These are phyloP conservation scores for Crossaster papposus DNA, from an alignment of 53 echinoderm and acorn worm genomes.

Conservation along the genomic window DNA sequence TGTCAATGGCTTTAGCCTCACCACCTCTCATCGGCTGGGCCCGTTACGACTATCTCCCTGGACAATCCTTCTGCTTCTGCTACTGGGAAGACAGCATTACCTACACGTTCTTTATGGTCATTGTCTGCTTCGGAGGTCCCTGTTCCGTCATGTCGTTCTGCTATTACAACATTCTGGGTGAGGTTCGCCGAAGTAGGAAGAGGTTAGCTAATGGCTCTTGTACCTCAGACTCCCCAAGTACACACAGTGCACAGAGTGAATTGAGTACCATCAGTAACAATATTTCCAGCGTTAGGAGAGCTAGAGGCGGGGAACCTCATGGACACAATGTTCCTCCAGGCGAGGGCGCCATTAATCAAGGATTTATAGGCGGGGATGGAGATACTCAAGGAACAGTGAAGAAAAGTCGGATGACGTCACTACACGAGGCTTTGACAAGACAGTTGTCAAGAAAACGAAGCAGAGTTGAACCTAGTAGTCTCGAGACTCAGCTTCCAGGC, in stretches of 20 bases:
- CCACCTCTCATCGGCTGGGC: constrained; percentile 90
- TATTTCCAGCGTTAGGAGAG: neutral
- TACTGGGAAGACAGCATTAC: constrained; percentile 71
- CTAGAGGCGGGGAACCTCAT: neutral
- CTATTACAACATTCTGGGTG: constrained; percentile 82
- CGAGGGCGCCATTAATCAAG: neutral
- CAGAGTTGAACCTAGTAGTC: constrained; percentile 18
- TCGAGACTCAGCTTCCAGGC: neutral
- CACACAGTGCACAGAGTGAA: neutral
- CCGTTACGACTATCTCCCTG: constrained; percentile 79
- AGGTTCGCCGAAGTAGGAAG: constrained; percentile 77
- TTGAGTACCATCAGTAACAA: constrained; percentile 22
- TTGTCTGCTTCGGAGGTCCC: constrained; percentile 94
- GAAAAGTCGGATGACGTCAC: constrained; percentile 26
- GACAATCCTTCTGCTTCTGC: constrained; percentile 97
- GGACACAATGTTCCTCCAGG: neutral
- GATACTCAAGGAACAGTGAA: constrained; percentile 13
- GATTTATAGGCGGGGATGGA: constrained; percentile 28
- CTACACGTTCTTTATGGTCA: constrained; percentile 99
- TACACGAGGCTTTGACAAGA: constrained; percentile 31
- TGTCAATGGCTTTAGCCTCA: constrained; percentile 72
- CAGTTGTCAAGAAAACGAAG: constrained; percentile 24
- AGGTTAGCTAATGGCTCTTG: constrained; percentile 60
- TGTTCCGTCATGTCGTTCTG: constrained; percentile 97
- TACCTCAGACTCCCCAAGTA: neutral